These are phyloP conservation scores for Halcyon senegalensis DNA, from an alignment of 2,113 vertebrate species.

Conservation along the genomic window DNA sequence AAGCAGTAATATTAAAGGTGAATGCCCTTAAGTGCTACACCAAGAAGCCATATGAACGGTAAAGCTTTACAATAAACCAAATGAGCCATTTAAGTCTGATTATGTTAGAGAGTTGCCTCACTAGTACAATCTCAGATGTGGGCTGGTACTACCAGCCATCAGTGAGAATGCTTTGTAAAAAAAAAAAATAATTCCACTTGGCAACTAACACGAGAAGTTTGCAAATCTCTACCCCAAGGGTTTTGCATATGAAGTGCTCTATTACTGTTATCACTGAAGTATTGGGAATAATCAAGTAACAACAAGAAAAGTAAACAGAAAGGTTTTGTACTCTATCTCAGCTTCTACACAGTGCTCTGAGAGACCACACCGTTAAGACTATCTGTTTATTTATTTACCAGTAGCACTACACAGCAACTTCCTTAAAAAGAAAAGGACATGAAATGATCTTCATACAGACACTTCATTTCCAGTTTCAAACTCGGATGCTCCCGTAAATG, in stretches of 20 bases:
- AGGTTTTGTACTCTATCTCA: background rate
- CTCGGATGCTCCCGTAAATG: background rate
- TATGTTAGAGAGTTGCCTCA: background rate
- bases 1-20: background rate
- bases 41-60: background rate
- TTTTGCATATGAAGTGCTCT: conserved; percentile 43
- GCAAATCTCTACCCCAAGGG: conserved; percentile 45
- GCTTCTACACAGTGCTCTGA: background rate
- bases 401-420: background rate
- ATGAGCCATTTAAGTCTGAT: background rate
- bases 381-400: background rate
- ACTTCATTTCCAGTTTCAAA: background rate
- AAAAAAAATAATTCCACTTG: background rate
- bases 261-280: conserved; percentile 47
- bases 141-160: background rate
- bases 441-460: background rate
- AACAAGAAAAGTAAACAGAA: conserved; percentile 24
- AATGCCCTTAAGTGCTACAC: background rate
- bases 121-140: background rate
- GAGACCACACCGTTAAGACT: background rate
- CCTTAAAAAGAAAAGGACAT: background rate
- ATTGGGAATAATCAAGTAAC: conserved; percentile 45
- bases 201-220: conserved; percentile 11
- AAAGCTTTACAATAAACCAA: background rate
- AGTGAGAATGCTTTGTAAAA: background rate